Percentiles rank a stretch among this genome's conserved stretches.
Evolutionary conservation across 2,113 vertebrate species (phyloP).

Genomic region (Grallaria varia): DNA sequence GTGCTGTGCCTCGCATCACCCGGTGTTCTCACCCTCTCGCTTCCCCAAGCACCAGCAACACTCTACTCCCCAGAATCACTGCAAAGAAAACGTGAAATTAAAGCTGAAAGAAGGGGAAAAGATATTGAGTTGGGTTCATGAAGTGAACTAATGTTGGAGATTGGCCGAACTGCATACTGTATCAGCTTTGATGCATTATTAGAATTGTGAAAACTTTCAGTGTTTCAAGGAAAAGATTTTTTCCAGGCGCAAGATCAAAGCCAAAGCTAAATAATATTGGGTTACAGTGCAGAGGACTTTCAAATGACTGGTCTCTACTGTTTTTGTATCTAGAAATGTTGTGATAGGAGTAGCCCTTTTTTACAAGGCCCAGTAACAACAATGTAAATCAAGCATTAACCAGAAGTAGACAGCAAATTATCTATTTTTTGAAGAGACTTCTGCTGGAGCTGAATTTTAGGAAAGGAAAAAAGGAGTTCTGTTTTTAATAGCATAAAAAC

Average conservation of each 20-base stretch:
- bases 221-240: slow-evolving; percentile 65
- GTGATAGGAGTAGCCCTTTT: slow-evolving; percentile 51
- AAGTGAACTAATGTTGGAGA: background rate
- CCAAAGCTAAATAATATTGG: slow-evolving; percentile 41
- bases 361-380: slow-evolving; percentile 43
- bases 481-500: slow-evolving; percentile 58
- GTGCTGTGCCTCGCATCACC: background rate
- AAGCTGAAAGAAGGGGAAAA: background rate
- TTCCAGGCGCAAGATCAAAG: slow-evolving; percentile 70
- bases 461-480: background rate
- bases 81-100: background rate
- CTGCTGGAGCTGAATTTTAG: background rate
- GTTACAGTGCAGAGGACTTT: slow-evolving; percentile 51
- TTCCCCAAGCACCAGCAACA: slow-evolving; percentile 21
- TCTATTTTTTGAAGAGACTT: slow-evolving; percentile 15
- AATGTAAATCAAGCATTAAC: slow-evolving; percentile 55
- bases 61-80: background rate
- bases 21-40: background rate
- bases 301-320: slow-evolving; percentile 32
- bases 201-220: slow-evolving; percentile 36
- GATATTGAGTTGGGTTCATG: background rate
- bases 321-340: slow-evolving; percentile 66
- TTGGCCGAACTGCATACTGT: background rate
- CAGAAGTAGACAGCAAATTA: slow-evolving; percentile 46
- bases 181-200: slow-evolving; percentile 54